Evolutionary conservation across 2,888 invertebrate genomes (phyloP), one percentile per base, ranked within the genome.

Genomic region (Drosophila nigricruria): DNA sequence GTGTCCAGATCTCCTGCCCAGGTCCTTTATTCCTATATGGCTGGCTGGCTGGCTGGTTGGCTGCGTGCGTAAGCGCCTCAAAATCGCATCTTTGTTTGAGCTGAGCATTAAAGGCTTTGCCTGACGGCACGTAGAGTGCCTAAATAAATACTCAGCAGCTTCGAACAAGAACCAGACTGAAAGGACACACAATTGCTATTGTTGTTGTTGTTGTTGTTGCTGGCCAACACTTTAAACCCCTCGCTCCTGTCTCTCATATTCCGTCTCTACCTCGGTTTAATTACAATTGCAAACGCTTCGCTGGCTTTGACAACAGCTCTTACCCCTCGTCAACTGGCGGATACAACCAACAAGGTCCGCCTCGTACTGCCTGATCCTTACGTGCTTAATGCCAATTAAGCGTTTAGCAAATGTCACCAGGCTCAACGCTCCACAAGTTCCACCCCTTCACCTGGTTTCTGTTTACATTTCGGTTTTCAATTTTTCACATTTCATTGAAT

Each of bases 301-400:
- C 60, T 88, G 80, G 64, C 69, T 58, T 56, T 87, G 77, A 79
- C 85, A 79, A 77, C 57, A 65, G 62, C 58, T 54, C 73, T 73
- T 63, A 68, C 68, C 68, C 73, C 69, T 66, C 38, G 20, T 72
- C 60, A 73, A 52, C 20, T 23, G 36, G 36, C 53, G 52, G 14
- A 36, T 20, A n/a, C 36, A 12, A n/a, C 23, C 14, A 25, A 16
- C 20, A 20, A 30, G 30, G 58, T 23, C 49, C 56, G 34, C 34
- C 25, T 36, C 40, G 27, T 40, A 50, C 54, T 36, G 38, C 25
- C 16, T 32, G 64, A 68, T 80, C 80, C 73, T 77, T 77, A 71
- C 79, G 82, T 79, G 75, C 80, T 82, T 88, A 85, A 88, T 88
- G 88, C 89, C 87, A 88, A 88, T 88, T 89, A 89, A 89, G 77